Conservation (phyloP, 1,140 invertebrate genomes). For the Drosophila pectinifera region DNA sequence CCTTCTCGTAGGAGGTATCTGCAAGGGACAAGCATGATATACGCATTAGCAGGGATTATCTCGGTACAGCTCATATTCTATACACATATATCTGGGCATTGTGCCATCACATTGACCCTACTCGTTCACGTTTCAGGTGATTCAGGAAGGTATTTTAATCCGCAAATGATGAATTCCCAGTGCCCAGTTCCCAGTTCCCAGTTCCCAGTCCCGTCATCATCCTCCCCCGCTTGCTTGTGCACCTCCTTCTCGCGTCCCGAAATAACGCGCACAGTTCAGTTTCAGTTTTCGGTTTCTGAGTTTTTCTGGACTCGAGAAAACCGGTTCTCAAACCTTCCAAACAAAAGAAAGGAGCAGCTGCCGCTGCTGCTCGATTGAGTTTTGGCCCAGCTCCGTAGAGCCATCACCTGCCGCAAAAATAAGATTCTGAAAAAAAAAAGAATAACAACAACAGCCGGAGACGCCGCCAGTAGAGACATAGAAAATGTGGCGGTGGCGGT, state of each 20-base stretch:
- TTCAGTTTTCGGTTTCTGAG: slow-evolving; percentile 11
- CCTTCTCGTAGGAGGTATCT: slow-evolving; percentile 96
- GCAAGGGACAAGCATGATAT: slow-evolving; percentile 84
- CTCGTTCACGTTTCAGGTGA: slow-evolving; percentile 4
- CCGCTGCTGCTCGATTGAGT: slow-evolving; percentile 47
- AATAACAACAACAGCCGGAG: slow-evolving; percentile 41
- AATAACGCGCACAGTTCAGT: slow-evolving; percentile 28
- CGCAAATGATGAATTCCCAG: slow-evolving; percentile 26
- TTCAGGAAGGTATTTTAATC: slow-evolving; percentile 30
- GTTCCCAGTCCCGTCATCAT: too few species aligned
- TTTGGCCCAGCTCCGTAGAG: slow-evolving; percentile 19
- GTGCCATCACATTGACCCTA: slow-evolving; percentile 12
- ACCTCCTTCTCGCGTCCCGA: slow-evolving; percentile 1
- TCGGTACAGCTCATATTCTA: background rate
- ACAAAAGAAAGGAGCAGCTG: slow-evolving; percentile 37
- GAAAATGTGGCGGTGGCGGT: slow-evolving; percentile 1
- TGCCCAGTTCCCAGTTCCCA: background rate
- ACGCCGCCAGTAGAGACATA: slow-evolving; percentile 10
- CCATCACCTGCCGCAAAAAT: slow-evolving; percentile 41
- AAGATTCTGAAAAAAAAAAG: too few species aligned
- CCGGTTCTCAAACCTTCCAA: slow-evolving; percentile 21
- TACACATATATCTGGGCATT: background rate
- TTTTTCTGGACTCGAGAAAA: slow-evolving; percentile 29
- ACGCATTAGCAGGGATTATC: slow-evolving; percentile 56
- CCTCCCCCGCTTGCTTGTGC: background rate